These are phyloP conservation scores for Tipula vernalis DNA, from an alignment of 2,888 invertebrate species.

Conservation along the genomic window DNA sequence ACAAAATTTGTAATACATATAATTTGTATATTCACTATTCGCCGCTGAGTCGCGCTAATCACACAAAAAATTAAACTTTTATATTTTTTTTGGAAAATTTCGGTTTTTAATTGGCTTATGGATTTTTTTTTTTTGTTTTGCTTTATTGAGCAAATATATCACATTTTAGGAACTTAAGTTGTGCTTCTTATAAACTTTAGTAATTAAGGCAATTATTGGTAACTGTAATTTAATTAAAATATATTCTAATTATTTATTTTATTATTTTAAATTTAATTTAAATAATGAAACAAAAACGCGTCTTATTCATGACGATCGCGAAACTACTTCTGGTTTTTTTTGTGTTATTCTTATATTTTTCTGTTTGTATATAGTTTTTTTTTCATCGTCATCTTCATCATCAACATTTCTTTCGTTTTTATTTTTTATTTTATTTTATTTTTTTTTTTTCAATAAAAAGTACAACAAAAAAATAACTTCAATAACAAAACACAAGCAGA, in stretches of 20 bases:
- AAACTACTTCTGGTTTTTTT: constrained; percentile 9
- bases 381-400: background rate
- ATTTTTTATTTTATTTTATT: no score
- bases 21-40: background rate
- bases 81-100: background rate
- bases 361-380: background rate
- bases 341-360: background rate
- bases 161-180: background rate
- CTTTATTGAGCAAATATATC: background rate
- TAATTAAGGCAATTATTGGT: background rate
- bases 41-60: background rate
- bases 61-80: background rate
- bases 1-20: background rate
- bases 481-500: background rate
- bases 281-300: constrained; percentile 5
- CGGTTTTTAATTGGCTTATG: background rate
- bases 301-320: constrained; percentile 8
- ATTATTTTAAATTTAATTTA: background rate
- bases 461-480: background rate
- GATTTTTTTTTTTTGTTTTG: background rate
- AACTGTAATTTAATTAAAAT: background rate
- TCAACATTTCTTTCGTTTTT: constrained; percentile 4
- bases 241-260: background rate
- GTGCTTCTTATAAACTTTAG: background rate
- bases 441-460: background rate